Evolutionary conservation across 2,888 invertebrate species (phyloP).

Genomic region (Amphimallon solstitiale): DNA sequence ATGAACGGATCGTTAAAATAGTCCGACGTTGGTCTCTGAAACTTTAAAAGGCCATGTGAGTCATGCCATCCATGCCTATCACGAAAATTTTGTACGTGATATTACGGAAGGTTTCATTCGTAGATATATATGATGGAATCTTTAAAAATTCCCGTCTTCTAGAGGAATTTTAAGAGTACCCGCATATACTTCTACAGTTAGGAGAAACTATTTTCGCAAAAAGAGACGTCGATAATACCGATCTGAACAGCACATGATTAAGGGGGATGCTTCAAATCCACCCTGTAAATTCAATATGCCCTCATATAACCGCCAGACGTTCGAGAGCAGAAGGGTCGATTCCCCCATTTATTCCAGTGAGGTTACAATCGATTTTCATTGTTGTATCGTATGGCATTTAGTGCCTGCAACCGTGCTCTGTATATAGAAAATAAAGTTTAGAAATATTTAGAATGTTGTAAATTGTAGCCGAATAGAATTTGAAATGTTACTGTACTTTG

Average conservation of each 20-base stretch:
- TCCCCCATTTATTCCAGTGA: background rate
- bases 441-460: no score
- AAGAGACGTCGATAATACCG: background rate
- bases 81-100: background rate
- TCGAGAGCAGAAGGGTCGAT: conserved; percentile 1
- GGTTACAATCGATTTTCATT: conserved; percentile 8
- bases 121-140: no score
- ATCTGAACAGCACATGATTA: background rate
- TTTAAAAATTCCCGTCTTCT: no score
- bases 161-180: no score
- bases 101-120: no score
- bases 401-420: no score
- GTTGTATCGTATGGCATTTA: background rate
- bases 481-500: no score
- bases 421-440: no score
- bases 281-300: background rate
- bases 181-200: no score
- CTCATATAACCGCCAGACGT: background rate
- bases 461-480: no score
- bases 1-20: conserved; percentile 12
- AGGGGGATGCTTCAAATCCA: background rate
- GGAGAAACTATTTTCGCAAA: no score
- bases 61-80: background rate
- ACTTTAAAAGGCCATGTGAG: background rate
- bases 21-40: background rate